Percentiles rank a stretch among this genome's conserved stretches.
These are phyloP conservation scores for Oegoconia quadripuncta DNA, from an alignment of 2,888 invertebrate genomes.

Conservation along the genomic window DNA sequence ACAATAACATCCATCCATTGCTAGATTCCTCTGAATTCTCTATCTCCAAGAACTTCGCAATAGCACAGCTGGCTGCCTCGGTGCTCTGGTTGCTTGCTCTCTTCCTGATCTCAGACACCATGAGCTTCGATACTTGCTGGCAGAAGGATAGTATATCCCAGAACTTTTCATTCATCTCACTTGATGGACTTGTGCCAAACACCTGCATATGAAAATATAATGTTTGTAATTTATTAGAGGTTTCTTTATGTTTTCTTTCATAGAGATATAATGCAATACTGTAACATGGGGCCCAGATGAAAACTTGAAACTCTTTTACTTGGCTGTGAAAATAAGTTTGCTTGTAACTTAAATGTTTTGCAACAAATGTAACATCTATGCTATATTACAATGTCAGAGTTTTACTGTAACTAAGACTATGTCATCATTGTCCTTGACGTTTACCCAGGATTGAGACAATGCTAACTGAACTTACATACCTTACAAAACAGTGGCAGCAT, in stretches of 20 bases:
- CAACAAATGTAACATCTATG: too few relatives aligned
- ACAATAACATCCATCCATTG: slow-evolving; percentile 97
- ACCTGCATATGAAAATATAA: slow-evolving; percentile 80
- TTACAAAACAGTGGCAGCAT: slow-evolving; percentile 99
- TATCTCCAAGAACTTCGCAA: slow-evolving; percentile 97
- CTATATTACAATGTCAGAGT: too few relatives aligned
- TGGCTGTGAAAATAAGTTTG: too few relatives aligned
- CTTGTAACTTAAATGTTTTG: too few relatives aligned
- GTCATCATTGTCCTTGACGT: background rate
- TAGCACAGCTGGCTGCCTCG: slow-evolving; percentile 97
- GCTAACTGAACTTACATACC: slow-evolving; percentile 73
- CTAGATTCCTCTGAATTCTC: slow-evolving; percentile 96
- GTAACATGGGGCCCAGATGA: too few relatives aligned
- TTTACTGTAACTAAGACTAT: too few relatives aligned
- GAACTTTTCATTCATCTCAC: slow-evolving; percentile 98
- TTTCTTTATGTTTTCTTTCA: too few relatives aligned
- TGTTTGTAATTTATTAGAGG: background rate
- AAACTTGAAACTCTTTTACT: too few relatives aligned
- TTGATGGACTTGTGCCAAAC: slow-evolving; percentile 94
- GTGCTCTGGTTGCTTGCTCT: slow-evolving; percentile 97
- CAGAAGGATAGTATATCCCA: slow-evolving; percentile 97
- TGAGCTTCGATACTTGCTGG: slow-evolving; percentile 94
- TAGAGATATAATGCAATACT: too few relatives aligned
- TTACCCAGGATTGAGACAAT: background rate
- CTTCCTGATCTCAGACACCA: slow-evolving; percentile 97